Evolutionary conservation across 2,888 invertebrate genomes (phyloP), one percentile per base, ranked within the genome.

Genomic region (Ophion costatus): DNA sequence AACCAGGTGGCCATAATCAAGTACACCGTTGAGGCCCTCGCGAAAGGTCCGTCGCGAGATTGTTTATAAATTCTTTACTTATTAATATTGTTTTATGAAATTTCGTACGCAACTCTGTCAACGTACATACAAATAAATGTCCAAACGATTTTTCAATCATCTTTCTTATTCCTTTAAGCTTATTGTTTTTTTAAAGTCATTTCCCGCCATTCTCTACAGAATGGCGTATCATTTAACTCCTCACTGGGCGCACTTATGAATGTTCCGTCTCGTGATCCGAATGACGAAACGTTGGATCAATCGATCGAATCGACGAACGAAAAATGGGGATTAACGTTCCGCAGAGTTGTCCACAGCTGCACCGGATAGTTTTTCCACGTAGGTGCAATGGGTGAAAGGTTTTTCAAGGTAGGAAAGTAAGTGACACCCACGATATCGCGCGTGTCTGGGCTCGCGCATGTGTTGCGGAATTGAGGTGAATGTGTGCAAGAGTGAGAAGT

Each of bases 341-440:
- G 42, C 56, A 74, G 17, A 51, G 14, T 17, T 71, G 73, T 71
- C 82, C 42, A 51, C 29, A 73, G 66, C 67, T 82, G 61, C 56
- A 80, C 74, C 64, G 70, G 74, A 78, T 70, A 57, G 24, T 71
- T 82, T 89, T 90, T 76, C 69, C 89, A 89, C 89, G 89, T 90
- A 89, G 89, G 90, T 90, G 91, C 89, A 90, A 91, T 90, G 89
- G 89, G 92, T 92, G 92, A 93, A 93, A 93, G 93, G 91, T 90
- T 92, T 90, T 90, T 91, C 90, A 90, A 91, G 89, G 88, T 91
- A 89, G 89, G 90, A 90, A 91, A 90, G 91, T 89, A 90, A 91
- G 90, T 89, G 89, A 92, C 92, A 91, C 92, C 91, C 89, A 92
- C 92, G 90, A 88, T 78, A 42, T 42, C 77, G 57, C 22, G 33